These are phyloP conservation scores for Danionella dracula DNA, from an alignment of 2,797 vertebrate species.

Conservation along the genomic window DNA sequence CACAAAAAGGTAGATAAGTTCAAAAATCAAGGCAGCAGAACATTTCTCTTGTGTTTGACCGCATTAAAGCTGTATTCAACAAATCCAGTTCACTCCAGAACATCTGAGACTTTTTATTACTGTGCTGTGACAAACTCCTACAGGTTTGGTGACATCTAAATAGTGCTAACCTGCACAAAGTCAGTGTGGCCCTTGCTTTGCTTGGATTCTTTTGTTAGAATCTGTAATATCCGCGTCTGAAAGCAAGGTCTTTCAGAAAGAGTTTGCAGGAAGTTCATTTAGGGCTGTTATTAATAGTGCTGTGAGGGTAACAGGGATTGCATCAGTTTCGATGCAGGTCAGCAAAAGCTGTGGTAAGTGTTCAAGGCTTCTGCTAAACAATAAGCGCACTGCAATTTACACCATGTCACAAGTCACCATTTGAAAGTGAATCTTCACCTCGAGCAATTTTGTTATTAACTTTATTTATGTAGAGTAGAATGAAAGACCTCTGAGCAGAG, in stretches of 20 bases:
- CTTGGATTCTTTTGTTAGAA: constrained; percentile 33
- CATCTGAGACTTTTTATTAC: constrained; percentile 12
- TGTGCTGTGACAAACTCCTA: constrained; percentile 3
- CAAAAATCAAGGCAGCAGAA: constrained; percentile 15
- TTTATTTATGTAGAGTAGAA: background rate
- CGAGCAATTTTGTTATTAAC: background rate
- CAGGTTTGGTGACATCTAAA: background rate
- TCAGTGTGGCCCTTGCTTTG: background rate
- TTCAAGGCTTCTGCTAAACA: background rate
- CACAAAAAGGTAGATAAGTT: constrained; percentile 8
- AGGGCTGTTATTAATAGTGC: constrained; percentile 39
- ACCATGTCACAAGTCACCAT: background rate
- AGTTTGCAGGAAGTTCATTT: constrained; percentile 40
- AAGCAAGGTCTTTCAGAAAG: constrained; percentile 36
- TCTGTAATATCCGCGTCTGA: constrained; percentile 47
- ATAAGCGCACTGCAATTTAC: constrained; percentile 5
- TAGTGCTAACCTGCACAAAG: background rate
- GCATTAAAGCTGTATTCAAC: constrained; percentile 26
- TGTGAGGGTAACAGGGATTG: constrained; percentile 47
- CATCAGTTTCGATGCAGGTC: constrained; percentile 43
- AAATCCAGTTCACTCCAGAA: constrained; percentile 3
- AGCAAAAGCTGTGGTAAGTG: constrained; percentile 36
- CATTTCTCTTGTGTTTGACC: constrained; percentile 17
- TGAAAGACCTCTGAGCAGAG: background rate
- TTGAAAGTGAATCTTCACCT: background rate